phyloP scores from a whole-genome alignment of 2,113 vertebrate genomes.

The Rattus rattus region DNA sequence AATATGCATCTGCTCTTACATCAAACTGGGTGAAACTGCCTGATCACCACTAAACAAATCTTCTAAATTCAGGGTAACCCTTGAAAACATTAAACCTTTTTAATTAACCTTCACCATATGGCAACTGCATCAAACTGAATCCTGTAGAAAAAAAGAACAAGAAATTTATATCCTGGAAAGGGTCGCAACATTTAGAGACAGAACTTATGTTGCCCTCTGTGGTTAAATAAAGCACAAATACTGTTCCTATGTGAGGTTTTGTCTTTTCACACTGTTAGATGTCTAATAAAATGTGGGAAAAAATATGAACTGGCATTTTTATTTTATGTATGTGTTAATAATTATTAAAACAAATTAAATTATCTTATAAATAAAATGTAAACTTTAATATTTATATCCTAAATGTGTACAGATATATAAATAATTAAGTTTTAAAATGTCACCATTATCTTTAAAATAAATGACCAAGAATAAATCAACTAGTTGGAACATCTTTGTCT shows the following conservation, averaged over 20 bases:
- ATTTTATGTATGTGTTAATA: conserved; percentile 2
- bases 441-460: neutral
- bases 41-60: neutral
- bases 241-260: neutral
- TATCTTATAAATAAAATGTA: neutral
- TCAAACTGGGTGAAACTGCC: neutral
- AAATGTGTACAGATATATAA: neutral
- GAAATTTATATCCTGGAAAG: neutral
- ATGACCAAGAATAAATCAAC: neutral
- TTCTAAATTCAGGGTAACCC: neutral
- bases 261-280: neutral
- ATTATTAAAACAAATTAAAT: neutral
- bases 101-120: neutral
- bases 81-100: neutral
- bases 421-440: neutral
- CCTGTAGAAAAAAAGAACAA: neutral
- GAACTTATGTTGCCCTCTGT: conserved; percentile 7
- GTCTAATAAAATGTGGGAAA: neutral
- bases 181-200: neutral
- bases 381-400: neutral
- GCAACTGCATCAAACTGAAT: neutral
- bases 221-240: neutral
- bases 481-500: neutral
- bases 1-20: neutral
- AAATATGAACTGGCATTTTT: neutral